Conservation (phyloP, 2,113 vertebrate species). For the Lepus americanus region DNA sequence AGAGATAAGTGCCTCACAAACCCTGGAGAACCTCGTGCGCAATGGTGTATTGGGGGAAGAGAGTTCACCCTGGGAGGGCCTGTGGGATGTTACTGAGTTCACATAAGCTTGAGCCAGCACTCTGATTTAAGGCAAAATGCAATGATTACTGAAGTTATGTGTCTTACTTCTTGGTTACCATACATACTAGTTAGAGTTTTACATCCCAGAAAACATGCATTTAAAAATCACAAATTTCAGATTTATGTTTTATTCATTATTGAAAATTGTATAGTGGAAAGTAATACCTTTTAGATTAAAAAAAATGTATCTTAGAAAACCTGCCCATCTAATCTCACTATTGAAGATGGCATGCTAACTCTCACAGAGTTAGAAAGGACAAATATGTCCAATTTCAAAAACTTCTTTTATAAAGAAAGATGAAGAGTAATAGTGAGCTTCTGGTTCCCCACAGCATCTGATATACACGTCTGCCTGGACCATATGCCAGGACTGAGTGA, state of each 20-base stretch:
- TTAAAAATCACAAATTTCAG: neutral
- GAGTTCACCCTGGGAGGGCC: rapidly evolving
- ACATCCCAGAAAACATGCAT: neutral
- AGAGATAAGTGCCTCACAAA: neutral
- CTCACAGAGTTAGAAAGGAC: neutral
- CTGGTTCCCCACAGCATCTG: neutral
- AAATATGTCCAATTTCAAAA: neutral
- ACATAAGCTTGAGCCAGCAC: neutral
- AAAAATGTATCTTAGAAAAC: neutral
- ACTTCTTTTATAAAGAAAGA: neutral
- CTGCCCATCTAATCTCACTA: neutral
- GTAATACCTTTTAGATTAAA: neutral
- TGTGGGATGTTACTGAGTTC: neutral
- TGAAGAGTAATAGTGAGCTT: neutral
- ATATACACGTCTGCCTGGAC: neutral
- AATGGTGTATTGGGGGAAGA: too few relatives aligned
- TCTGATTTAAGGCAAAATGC: neutral
- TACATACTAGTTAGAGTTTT: neutral
- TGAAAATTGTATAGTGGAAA: neutral
- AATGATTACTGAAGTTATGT: neutral
- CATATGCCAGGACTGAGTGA: neutral
- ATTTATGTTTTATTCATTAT: neutral
- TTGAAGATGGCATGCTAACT: neutral
- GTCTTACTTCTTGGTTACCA: neutral
- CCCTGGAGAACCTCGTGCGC: neutral